phyloP scores from a whole-genome alignment of 2,113 vertebrate genomes.

The Rhineura floridana region DNA sequence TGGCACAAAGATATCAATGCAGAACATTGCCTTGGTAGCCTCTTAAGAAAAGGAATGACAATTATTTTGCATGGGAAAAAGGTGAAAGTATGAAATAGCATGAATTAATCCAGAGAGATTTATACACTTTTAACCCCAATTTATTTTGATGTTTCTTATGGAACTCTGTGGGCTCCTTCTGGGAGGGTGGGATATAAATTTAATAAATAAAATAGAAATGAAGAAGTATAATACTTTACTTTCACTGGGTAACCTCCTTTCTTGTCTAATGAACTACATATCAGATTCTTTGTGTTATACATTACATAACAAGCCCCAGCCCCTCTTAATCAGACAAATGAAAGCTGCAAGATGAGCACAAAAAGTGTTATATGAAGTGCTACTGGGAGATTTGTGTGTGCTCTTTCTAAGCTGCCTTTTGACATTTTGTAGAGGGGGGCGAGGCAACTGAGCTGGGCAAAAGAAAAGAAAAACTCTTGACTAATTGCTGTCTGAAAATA shows the following conservation, averaged over 20 bases:
- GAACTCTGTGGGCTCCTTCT: constrained; percentile 3
- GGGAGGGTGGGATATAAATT: too few species aligned
- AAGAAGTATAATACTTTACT: not conserved
- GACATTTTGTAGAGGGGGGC: constrained; percentile 34
- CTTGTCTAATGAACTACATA: not conserved
- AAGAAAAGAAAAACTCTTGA: constrained; percentile 33
- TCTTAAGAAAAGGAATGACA: not conserved
- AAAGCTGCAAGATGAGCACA: constrained; percentile 4
- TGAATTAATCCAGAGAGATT: not conserved
- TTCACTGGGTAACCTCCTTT: not conserved
- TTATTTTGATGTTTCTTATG: not conserved
- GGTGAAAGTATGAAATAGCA: constrained; percentile 9
- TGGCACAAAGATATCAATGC: not conserved
- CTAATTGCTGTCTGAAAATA: constrained; percentile 49
- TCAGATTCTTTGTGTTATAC: not conserved
- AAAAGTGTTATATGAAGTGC: not conserved
- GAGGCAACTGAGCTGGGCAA: not conserved
- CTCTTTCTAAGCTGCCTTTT: constrained; percentile 41
- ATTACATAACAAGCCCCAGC: not conserved
- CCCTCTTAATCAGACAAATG: constrained; percentile 19
- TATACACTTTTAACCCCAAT: not conserved
- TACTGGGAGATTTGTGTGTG: constrained; percentile 33
- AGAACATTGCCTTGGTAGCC: not conserved
- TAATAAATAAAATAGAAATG: too few species aligned
- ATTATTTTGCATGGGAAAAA: not conserved